Base-by-base conservation (phyloP, 2,113 vertebrate species). In the Glareola pratincola region DNA sequence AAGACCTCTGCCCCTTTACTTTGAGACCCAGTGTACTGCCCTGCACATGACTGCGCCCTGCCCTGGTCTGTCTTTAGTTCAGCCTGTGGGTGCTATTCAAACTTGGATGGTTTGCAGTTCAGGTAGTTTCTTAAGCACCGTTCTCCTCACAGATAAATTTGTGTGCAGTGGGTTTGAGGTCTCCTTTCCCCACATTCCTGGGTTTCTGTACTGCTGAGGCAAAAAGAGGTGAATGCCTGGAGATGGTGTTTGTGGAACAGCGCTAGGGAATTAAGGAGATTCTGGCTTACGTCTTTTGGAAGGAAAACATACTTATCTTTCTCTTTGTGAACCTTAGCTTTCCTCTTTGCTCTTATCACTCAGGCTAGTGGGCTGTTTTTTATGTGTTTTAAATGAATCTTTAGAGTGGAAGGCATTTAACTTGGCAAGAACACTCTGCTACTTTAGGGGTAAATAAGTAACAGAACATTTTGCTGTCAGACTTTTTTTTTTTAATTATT, bases 381-480 rank as follows among this genome's bases (percentile, higher is more conserved):
- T 36, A 59, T 41, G 15, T 36, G 12, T 77, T 91, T 88, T 69
- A 84, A 67, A 73, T 85, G 11, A 77, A 43, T 92, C 50, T 92
- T 92, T 63, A 80, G 53, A 62, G 54, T 67, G 53, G 53, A 94
- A 93, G 50, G 69, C 48, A 76, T 77, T 56, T 94, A 89, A 85
- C 62, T 80, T 88, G 67, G 59, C 39, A 36, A 12, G 47, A 90
- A 48, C 26, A 8, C 20, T n/a, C 32, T 85, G 71, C 47, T 94
- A 62, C 43, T 84, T 85, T 78, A 64, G 30, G 45, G 66, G 71
- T 94, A 69, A 95, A 88, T 92, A 95, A 93, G 57, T 95, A 93
- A 93, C 88, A 21, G 36, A 79, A 34, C 4, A 36, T 78, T 96
- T 82, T 92, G 23, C 57, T 85, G 75, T 71, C 41, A 81, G 48